Percentiles rank a stretch among this genome's conserved stretches.
Conservation (phyloP, 2,888 invertebrate genomes). For the Sipunculus nudus region DNA sequence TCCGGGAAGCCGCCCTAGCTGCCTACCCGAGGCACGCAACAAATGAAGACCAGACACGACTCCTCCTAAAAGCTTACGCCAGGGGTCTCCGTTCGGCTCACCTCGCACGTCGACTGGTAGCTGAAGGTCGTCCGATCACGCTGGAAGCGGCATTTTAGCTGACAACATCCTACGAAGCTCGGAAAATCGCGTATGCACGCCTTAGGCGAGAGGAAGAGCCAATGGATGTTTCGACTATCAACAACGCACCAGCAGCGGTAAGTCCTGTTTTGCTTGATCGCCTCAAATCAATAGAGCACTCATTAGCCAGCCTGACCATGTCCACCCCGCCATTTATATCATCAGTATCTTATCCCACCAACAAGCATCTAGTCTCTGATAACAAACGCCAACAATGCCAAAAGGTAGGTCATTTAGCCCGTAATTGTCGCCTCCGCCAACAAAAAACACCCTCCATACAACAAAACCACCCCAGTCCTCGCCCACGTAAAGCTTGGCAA, state of each 20-base stretch:
- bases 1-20: constrained; percentile 6
- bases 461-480: too few relatives aligned
- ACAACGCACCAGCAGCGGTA: too few relatives aligned
- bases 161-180: background rate
- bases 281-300: too few relatives aligned
- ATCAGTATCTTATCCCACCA: too few relatives aligned
- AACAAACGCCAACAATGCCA: too few relatives aligned
- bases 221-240: too few relatives aligned
- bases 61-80: constrained; percentile 6
- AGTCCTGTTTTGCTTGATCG: too few relatives aligned
- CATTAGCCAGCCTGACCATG: too few relatives aligned
- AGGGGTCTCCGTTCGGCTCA: background rate
- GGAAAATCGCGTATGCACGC: constrained; percentile 4
- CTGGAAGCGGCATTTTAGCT: background rate
- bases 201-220: background rate
- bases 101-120: constrained; percentile 3
- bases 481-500: too few relatives aligned
- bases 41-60: constrained; percentile 4
- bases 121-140: background rate
- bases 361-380: too few relatives aligned
- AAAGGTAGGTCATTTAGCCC: background rate
- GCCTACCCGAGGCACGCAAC: constrained; percentile 4
- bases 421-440: background rate
- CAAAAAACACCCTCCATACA: too few relatives aligned
- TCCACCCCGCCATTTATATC: too few relatives aligned